Evolutionary conservation across 2,113 vertebrate species (phyloP).

Genomic region (Neoarius graeffei): DNA sequence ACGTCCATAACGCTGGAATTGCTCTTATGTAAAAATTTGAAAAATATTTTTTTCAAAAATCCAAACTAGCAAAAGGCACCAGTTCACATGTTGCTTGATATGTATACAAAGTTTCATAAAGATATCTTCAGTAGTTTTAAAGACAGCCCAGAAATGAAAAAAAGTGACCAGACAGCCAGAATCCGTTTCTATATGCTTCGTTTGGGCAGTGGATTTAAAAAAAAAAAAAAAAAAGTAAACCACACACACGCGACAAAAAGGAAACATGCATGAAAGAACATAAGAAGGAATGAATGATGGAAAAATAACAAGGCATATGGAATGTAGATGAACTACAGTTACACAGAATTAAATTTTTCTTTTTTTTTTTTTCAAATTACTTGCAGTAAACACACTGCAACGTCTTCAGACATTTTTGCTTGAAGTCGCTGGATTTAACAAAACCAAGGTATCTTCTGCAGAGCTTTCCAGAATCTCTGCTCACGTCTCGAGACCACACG

Average conservation of each 20-base stretch:
- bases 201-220: no score
- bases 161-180: neutral
- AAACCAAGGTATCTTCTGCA: neutral
- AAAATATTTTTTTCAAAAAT: no score
- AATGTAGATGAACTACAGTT: neutral
- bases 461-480: neutral
- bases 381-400: neutral
- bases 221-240: no score
- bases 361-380: neutral
- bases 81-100: no score
- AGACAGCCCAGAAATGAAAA: no score
- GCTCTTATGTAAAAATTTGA: no score
- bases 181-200: no score
- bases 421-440: neutral
- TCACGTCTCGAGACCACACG: neutral
- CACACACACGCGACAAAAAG: no score
- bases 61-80: no score
- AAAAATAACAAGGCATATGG: neutral
- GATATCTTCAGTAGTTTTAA: no score
- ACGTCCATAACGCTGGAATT: no score
- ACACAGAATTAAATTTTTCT: neutral
- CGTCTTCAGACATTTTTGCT: neutral
- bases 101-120: no score
- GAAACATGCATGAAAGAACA: neutral
- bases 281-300: neutral